phyloP scores from a whole-genome alignment of 2,113 vertebrate species.

The Abramis brama region DNA sequence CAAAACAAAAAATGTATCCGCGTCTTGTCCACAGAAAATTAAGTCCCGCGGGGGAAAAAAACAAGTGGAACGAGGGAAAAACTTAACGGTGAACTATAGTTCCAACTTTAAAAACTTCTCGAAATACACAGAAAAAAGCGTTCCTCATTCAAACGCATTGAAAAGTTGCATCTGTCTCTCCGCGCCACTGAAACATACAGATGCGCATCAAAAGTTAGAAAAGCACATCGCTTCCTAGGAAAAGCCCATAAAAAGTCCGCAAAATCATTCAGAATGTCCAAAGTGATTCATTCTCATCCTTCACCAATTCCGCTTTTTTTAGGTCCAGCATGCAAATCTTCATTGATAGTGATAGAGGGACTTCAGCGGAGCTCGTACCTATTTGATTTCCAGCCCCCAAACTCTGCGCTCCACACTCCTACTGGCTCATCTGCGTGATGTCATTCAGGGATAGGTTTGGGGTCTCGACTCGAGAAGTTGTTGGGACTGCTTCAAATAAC shows the following conservation, averaged over 20 bases:
- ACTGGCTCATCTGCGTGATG: constrained; percentile 80
- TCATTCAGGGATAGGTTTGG: constrained; percentile 62
- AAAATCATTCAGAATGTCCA: constrained; percentile 3
- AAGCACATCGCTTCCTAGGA: constrained; percentile 5
- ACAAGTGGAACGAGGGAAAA: neutral
- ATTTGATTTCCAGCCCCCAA: constrained; percentile 71
- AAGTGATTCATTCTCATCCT: constrained; percentile 8
- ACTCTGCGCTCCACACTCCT: constrained; percentile 67
- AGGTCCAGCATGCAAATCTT: constrained; percentile 38
- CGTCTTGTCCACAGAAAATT: neutral
- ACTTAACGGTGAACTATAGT: constrained; percentile 6
- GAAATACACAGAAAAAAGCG: constrained; percentile 35
- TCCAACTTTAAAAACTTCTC: constrained; percentile 64
- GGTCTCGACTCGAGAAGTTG: constrained; percentile 39
- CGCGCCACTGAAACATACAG: constrained; percentile 12
- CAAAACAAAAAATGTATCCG: constrained; percentile 48
- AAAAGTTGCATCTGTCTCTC: constrained; percentile 49
- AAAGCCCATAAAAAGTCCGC: neutral
- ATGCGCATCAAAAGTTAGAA: constrained; percentile 43
- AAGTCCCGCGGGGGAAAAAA: neutral
- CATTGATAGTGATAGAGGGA: constrained; percentile 35
- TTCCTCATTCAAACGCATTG: constrained; percentile 46
- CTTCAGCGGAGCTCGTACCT: constrained; percentile 42
- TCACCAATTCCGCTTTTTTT: constrained; percentile 3
- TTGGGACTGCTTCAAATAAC: constrained; percentile 43